Evolutionary conservation across 2,113 vertebrate species (phyloP).

Genomic region (Dromiciops gliroides): DNA sequence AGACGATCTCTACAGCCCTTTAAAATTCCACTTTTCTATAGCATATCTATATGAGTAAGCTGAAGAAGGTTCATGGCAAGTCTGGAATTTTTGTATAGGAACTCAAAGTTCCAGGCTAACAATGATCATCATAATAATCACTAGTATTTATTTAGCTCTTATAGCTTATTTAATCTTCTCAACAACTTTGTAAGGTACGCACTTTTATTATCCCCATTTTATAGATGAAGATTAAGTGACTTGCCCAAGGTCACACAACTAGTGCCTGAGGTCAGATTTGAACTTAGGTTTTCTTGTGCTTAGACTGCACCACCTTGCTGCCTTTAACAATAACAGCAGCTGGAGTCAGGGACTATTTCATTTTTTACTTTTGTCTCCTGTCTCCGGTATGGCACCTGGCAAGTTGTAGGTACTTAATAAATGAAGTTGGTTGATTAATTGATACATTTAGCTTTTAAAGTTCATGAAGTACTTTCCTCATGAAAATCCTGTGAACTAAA

Average conservation of each 20-base stretch:
- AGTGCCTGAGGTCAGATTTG: neutral
- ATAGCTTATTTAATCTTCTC: neutral
- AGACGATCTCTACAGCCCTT: neutral
- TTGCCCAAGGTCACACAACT: neutral
- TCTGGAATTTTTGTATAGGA: neutral
- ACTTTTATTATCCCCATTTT: no score
- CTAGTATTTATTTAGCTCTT: neutral
- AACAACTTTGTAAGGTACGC: no score
- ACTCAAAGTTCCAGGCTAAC: neutral
- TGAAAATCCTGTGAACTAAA: neutral
- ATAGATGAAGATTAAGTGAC: no score
- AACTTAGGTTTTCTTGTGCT: neutral
- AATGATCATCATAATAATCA: neutral
- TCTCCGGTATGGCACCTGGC: neutral
- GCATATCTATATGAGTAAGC: neutral
- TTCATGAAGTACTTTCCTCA: neutral
- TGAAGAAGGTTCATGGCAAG: neutral
- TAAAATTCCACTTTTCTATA: neutral
- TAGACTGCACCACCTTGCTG: neutral
- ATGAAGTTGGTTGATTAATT: neutral
- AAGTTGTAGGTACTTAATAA: neutral
- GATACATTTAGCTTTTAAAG: neutral
- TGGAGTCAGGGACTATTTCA: neutral
- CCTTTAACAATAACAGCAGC: neutral
- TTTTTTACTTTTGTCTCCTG: neutral